phyloP scores from a whole-genome alignment of 2,797 vertebrate species.

The Myoxocephalus aenaeus region DNA sequence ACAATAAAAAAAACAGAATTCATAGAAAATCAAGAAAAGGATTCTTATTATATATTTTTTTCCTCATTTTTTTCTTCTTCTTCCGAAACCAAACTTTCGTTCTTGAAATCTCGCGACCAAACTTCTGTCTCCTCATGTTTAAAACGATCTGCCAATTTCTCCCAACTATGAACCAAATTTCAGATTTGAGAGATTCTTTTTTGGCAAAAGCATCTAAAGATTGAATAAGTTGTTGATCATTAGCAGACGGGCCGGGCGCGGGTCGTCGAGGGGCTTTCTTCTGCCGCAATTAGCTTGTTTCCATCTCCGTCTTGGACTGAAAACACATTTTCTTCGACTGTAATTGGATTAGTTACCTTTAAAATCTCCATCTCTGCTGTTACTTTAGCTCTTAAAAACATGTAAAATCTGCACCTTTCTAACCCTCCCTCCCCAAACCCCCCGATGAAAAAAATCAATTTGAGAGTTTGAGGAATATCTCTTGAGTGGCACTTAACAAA shows the following conservation, averaged over 20 bases:
- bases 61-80: too few relatives aligned
- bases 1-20: too few relatives aligned
- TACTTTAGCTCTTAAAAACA: conserved; percentile 47
- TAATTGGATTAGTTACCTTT: conserved; percentile 64
- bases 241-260: background rate
- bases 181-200: background rate
- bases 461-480: conserved; percentile 42
- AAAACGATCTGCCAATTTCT: conserved; percentile 13
- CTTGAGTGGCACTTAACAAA: conserved; percentile 67
- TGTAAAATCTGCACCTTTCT: conserved; percentile 38
- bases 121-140: conserved; percentile 1
- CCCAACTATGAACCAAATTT: background rate
- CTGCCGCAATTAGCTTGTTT: conserved; percentile 42
- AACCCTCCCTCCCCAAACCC: conserved; percentile 12
- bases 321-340: conserved; percentile 22
- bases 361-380: conserved; percentile 44
- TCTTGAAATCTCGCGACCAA: conserved; percentile 13
- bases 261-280: conserved; percentile 28
- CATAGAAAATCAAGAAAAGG: too few relatives aligned
- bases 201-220: conserved; percentile 15
- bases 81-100: background rate
- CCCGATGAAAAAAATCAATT: conserved; percentile 30
- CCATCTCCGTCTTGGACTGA: conserved; percentile 27
- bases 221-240: conserved; percentile 32
- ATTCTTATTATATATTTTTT: too few relatives aligned